These are phyloP conservation scores for Ptychobarbus kaznakovi DNA, from an alignment of 2,797 vertebrate species.

Conservation along the genomic window DNA sequence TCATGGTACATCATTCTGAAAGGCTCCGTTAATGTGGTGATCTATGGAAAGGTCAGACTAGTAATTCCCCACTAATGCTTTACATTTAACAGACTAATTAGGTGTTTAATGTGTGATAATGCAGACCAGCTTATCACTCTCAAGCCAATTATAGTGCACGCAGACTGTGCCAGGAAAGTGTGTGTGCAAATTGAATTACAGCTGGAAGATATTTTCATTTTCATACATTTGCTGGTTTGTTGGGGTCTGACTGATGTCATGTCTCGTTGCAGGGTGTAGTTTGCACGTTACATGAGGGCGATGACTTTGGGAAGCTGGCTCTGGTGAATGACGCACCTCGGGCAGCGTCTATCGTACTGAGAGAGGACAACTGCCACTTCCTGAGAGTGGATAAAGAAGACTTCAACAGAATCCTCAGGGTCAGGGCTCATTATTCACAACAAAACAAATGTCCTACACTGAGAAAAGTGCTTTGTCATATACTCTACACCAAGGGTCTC, in stretches of 20 bases:
- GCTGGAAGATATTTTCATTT: background rate
- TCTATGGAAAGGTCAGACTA: conserved; percentile 94
- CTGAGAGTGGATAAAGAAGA: conserved; percentile 98
- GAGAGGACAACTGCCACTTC: conserved; percentile 98
- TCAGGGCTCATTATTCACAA: conserved; percentile 68
- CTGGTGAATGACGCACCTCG: conserved; percentile 96
- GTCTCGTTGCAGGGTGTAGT: conserved; percentile 87
- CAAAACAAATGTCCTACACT: background rate
- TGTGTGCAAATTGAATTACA: background rate
- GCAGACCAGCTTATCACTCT: conserved; percentile 17
- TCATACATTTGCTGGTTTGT: conserved; percentile 4
- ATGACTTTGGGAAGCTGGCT: conserved; percentile 98
- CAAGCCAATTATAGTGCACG: conserved; percentile 1
- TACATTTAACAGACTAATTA: conserved; percentile 12
- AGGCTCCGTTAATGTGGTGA: conserved; percentile 98
- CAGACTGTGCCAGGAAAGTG: conserved; percentile 6
- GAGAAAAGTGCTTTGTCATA: background rate
- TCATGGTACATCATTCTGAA: conserved; percentile 99
- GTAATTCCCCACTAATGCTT: conserved; percentile 39
- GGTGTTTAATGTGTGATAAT: conserved; percentile 18
- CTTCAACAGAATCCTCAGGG: conserved; percentile 96
- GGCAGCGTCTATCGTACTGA: conserved; percentile 94
- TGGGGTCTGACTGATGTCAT: background rate
- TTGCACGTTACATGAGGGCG: conserved; percentile 95
- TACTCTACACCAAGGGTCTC: background rate